Conservation (phyloP, 2,888 invertebrate species). For the Eremobia ochroleuca region DNA sequence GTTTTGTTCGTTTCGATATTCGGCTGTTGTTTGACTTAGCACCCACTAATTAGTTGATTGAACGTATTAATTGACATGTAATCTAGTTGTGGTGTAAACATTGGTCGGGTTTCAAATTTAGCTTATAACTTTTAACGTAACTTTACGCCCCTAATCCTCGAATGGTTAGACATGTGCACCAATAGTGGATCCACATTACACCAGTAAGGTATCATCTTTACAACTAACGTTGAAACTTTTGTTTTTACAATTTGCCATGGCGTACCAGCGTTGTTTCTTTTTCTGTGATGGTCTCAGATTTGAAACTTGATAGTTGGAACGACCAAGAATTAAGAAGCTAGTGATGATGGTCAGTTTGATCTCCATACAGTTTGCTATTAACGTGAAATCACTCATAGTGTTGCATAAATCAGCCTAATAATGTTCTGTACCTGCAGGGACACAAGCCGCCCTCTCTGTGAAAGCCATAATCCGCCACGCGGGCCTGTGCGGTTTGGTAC, state of each 20-base stretch:
- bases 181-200: background rate
- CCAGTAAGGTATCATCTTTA: background rate
- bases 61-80: slow-evolving; percentile 57
- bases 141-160: too few relatives aligned
- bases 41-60: slow-evolving; percentile 64
- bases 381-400: background rate
- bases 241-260: background rate
- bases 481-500: background rate
- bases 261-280: background rate
- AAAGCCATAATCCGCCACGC: background rate
- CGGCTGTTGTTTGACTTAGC: slow-evolving; percentile 37
- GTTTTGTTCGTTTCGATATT: slow-evolving; percentile 25
- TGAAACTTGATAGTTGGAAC: background rate
- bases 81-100: slow-evolving; percentile 49
- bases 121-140: background rate
- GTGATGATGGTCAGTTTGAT: background rate
- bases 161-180: background rate
- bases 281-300: background rate
- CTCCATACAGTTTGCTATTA: background rate
- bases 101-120: slow-evolving; percentile 23
- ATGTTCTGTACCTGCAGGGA: background rate
- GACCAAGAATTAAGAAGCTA: too few relatives aligned
- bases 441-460: background rate
- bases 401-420: background rate
- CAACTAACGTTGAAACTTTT: background rate